Base-by-base conservation (phyloP, 2,113 vertebrate species). In the Mandrillus leucophaeus region DNA sequence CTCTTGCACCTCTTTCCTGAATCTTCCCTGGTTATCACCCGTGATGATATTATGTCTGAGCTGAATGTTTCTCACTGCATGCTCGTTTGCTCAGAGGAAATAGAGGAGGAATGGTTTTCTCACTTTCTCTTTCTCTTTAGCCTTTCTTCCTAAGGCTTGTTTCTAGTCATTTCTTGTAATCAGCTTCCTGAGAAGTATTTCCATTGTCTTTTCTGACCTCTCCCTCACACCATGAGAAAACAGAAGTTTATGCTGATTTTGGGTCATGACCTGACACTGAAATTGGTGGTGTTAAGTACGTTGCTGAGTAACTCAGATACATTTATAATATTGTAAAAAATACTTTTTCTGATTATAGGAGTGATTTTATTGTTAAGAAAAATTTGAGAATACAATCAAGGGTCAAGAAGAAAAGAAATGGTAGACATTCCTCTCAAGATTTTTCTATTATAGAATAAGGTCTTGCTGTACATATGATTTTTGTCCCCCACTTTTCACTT, bases 341-440 rank as follows among this genome's bases (percentile, higher is more conserved):
- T 38, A 25, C 4, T 23, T 3, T 32, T 93, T 40, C 81, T 76
- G 30, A 52, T 75, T 45, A 12, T 52, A 61, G 80, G 81, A 89
- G 66, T 75, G 18, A 88, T 72, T 95, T 83, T 90, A 78, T 72
- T 88, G 35, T 93, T 95, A 82, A 95, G 55, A 61, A 88, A 25
- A 68, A 88, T 30, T 50, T 85, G 20, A 55, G 48, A 81, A 81
- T 76, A 35, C 11, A 75, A 38, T 80, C 68, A 40, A 82, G 66
- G 30, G 23, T 30, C 35, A 30, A 50, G 48, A 72, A 70, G 72
- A 93, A 64, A 85, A 80, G 61, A 64, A 73, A 68, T 38, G 43
- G 20, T 35, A 61, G 72, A 40, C 1, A 40, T 45, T 70, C 1
- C 43, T 27, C 52, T 85, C 5, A 25, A 32, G 45, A 30, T 25